Percentiles rank a stretch among this genome's conserved stretches.
Evolutionary conservation across 2,888 invertebrate genomes (phyloP).

Genomic region (Merodon equestris): DNA sequence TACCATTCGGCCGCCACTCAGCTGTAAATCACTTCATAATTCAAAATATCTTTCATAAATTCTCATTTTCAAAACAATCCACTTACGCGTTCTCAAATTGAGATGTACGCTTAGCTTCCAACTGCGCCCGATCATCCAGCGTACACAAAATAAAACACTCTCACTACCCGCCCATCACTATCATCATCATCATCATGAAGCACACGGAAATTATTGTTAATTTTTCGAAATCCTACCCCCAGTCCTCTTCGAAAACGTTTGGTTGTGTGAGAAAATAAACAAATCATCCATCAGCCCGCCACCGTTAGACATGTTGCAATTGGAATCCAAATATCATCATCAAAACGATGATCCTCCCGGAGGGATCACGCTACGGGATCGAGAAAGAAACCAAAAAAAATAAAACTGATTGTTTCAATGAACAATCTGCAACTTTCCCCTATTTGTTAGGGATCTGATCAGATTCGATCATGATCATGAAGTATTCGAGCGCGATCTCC

Average conservation of each 20-base stretch:
- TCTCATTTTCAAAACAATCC: constrained; percentile 58
- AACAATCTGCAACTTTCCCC: constrained; percentile 54
- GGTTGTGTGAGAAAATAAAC: constrained; percentile 61
- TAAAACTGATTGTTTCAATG: constrained; percentile 53
- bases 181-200: constrained; percentile 14
- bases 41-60: constrained; percentile 46
- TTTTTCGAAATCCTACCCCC: constrained; percentile 57
- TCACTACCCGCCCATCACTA: constrained; percentile 14
- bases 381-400: background rate
- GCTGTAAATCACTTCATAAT: constrained; percentile 55
- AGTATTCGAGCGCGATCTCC: constrained; percentile 38
- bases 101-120: constrained; percentile 47
- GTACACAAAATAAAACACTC: constrained; percentile 52
- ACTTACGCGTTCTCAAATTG: constrained; percentile 59
- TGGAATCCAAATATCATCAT: constrained; percentile 64
- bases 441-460: constrained; percentile 43
- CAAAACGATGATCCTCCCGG: constrained; percentile 55
- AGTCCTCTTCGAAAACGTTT: constrained; percentile 18
- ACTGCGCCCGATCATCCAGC: constrained; percentile 56
- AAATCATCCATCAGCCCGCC: constrained; percentile 64
- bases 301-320: constrained; percentile 65
- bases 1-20: background rate
- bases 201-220: constrained; percentile 65
- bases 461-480: constrained; percentile 46
- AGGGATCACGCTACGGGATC: constrained; percentile 3